These are phyloP conservation scores for Pteromalus puparum DNA, from an alignment of 1,140 invertebrate genomes.

Conservation along the genomic window DNA sequence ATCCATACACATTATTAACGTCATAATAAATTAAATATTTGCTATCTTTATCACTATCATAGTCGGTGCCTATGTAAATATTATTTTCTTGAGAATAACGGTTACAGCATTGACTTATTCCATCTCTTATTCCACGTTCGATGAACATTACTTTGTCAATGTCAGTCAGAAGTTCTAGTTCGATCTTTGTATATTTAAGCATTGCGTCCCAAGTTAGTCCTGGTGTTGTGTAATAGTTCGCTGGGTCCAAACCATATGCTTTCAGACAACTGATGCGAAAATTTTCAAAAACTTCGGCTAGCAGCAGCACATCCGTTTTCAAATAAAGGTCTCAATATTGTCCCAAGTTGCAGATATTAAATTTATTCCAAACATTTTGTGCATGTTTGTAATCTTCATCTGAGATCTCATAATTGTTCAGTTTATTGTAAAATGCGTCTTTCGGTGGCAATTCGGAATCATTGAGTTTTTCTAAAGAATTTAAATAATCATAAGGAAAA, in stretches of 20 bases:
- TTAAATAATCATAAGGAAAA: slow-evolving; percentile 56
- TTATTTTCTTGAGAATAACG: not conserved
- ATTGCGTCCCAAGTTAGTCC: not conserved
- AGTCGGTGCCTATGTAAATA: not conserved
- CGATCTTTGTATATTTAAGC: no score
- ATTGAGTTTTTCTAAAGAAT: slow-evolving; percentile 52
- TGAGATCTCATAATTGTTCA: no score
- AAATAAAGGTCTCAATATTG: slow-evolving; percentile 72
- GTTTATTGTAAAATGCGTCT: no score
- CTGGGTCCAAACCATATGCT: no score
- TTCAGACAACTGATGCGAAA: slow-evolving; percentile 37
- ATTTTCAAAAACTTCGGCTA: slow-evolving; percentile 71
- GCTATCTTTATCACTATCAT: no score
- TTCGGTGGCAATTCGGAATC: no score
- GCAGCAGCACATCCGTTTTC: slow-evolving; percentile 68
- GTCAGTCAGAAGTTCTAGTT: no score
- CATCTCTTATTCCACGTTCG: no score
- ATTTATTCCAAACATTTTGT: slow-evolving; percentile 66
- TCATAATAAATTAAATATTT: no score
- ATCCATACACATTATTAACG: no score
- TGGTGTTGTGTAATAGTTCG: not conserved
- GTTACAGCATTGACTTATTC: not conserved
- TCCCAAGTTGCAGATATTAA: slow-evolving; percentile 64
- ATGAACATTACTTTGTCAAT: no score
- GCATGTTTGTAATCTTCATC: slow-evolving; percentile 67